These are phyloP conservation scores for Manis pentadactyla DNA, from an alignment of 2,797 vertebrate species.

Conservation along the genomic window DNA sequence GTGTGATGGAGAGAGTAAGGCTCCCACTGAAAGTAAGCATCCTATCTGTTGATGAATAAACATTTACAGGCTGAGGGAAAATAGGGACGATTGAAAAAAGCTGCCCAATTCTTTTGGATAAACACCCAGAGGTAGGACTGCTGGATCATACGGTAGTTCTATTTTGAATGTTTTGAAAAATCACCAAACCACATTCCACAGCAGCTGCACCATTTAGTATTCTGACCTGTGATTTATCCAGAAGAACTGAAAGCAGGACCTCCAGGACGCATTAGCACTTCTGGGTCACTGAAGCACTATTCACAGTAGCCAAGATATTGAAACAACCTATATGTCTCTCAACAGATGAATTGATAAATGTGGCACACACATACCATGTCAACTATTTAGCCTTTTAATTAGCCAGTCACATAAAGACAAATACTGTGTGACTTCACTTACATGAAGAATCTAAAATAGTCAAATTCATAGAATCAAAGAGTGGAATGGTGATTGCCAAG, in stretches of 20 bases:
- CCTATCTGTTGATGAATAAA: neutral
- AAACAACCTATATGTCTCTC: neutral
- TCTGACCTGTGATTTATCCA: neutral
- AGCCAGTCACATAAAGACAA: neutral
- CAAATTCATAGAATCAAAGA: neutral
- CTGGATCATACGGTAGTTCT: neutral
- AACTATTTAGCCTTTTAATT: neutral
- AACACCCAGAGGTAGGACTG: neutral
- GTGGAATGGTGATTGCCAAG: neutral
- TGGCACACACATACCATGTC: no score
- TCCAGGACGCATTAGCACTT: neutral
- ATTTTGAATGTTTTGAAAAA: neutral
- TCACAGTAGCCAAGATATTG: neutral
- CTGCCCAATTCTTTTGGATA: neutral
- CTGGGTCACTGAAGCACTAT: neutral
- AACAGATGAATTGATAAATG: neutral
- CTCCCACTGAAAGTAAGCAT: neutral
- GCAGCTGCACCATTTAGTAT: neutral
- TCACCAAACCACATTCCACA: neutral
- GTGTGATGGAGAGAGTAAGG: neutral
- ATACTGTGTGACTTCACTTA: neutral
- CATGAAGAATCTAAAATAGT: neutral
- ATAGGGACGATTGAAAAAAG: neutral
- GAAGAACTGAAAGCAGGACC: neutral
- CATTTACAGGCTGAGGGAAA: neutral